These are phyloP conservation scores for Pterois miles DNA, from an alignment of 2,797 vertebrate genomes.

Conservation along the genomic window DNA sequence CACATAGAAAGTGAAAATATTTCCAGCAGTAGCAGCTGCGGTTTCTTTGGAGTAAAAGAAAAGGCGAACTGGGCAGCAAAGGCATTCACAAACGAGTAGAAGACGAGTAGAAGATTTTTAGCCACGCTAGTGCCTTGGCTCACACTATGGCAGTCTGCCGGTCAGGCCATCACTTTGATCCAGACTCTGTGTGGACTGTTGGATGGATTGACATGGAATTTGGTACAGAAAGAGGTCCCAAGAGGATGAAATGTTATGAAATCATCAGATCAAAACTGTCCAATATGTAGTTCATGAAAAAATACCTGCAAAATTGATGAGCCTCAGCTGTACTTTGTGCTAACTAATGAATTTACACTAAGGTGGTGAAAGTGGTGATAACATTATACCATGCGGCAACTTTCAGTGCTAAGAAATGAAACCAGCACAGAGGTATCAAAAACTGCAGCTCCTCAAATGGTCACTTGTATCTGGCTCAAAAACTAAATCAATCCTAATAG, in stretches of 20 bases:
- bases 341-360: neutral
- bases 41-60: conserved; percentile 21
- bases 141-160: neutral
- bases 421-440: no score
- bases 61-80: neutral
- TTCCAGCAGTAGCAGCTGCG: conserved; percentile 24
- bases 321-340: neutral
- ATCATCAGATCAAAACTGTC: neutral
- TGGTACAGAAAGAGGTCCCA: neutral
- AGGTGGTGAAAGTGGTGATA: neutral
- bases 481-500: no score
- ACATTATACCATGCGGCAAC: no score
- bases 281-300: neutral
- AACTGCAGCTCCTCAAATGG: no score
- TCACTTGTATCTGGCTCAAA: no score
- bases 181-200: neutral
- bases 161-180: neutral
- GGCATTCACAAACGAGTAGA: neutral
- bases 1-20: neutral
- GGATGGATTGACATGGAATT: neutral
- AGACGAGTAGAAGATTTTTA: neutral
- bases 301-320: neutral
- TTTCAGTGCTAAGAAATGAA: no score
- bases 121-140: neutral
- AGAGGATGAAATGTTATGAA: neutral